Evolutionary conservation across 2,888 invertebrate genomes (phyloP).

Genomic region (Oxystoma pomonae): DNA sequence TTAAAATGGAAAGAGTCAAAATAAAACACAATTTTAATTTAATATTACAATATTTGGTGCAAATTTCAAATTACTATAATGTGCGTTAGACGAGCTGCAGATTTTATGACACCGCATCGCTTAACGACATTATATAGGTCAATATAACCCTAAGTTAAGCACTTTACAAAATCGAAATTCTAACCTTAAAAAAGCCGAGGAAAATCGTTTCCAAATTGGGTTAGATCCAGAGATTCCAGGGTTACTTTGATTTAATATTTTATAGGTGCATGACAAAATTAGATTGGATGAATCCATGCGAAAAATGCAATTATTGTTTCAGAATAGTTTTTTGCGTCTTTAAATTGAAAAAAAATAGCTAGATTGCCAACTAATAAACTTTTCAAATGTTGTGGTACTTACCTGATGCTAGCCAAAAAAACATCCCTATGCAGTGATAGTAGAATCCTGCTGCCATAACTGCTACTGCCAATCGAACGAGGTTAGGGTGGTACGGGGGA

Average conservation of each 20-base stretch:
- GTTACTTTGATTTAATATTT: not conserved
- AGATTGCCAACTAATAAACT: too few species aligned
- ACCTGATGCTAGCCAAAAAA: not conserved
- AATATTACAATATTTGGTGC: too few species aligned
- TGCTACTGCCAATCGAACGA: not conserved
- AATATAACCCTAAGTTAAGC: not conserved
- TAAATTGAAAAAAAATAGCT: too few species aligned
- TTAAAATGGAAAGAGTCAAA: not conserved
- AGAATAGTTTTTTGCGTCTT: too few species aligned
- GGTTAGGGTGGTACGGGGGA: not conserved
- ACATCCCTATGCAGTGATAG: not conserved
- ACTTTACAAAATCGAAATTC: not conserved
- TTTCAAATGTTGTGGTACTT: too few species aligned
- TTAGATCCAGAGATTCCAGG: not conserved
- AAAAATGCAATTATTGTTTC: too few species aligned
- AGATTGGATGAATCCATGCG: too few species aligned
- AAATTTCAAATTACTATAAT: too few species aligned
- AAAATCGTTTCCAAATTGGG: not conserved
- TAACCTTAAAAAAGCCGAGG: not conserved
- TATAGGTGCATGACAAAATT: too few species aligned
- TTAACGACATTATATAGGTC: not conserved
- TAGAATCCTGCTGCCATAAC: not conserved
- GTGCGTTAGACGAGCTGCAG: too few species aligned
- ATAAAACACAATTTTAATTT: not conserved
- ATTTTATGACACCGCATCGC: not conserved